A percentile compares a stretch with the other conserved stretches of the same genome.
Evolutionary conservation across 2,113 vertebrate genomes (phyloP).

Genomic region (Ciconia stormi): DNA sequence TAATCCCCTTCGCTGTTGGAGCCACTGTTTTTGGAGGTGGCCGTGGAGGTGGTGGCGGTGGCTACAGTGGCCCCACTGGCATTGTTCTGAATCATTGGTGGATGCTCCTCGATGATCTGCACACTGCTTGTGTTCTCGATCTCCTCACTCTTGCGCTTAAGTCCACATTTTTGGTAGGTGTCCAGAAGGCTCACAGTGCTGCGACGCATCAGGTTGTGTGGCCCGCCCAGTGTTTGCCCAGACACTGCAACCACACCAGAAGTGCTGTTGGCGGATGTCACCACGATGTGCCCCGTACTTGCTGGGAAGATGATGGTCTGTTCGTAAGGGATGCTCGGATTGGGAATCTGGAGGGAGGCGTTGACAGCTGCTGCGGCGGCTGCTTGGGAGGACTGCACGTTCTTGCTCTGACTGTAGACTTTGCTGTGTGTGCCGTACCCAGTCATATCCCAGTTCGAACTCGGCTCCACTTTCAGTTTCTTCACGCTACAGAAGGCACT

Average conservation of each 20-base stretch:
- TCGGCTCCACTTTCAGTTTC: conserved; percentile 98
- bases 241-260: conserved; percentile 80
- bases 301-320: conserved; percentile 96
- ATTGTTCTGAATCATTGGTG: conserved; percentile 93
- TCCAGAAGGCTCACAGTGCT: conserved; percentile 98
- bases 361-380: conserved; percentile 87
- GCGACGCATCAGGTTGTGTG: conserved; percentile 96
- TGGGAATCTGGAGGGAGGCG: conserved; percentile 88
- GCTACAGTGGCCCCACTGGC: conserved; percentile 89
- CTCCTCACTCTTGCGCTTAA: conserved; percentile 98
- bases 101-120: conserved; percentile 95
- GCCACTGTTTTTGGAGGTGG: conserved; percentile 95
- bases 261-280: conserved; percentile 91
- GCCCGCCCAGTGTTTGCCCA: conserved; percentile 85
- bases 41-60: conserved; percentile 87
- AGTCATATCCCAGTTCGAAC: conserved; percentile 98
- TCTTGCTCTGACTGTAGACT: conserved; percentile 94
- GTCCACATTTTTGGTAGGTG: conserved; percentile 99
- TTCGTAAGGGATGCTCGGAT: conserved; percentile 92
- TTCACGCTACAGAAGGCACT: conserved; percentile 99
- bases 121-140: conserved; percentile 95
- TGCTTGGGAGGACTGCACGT: conserved; percentile 85
- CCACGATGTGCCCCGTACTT: conserved; percentile 90
- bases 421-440: conserved; percentile 98
- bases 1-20: conserved; percentile 98